Evolutionary conservation across 2,888 invertebrate species (phyloP), one percentile per base, ranked within the genome.

Genomic region (Folsomia candida): DNA sequence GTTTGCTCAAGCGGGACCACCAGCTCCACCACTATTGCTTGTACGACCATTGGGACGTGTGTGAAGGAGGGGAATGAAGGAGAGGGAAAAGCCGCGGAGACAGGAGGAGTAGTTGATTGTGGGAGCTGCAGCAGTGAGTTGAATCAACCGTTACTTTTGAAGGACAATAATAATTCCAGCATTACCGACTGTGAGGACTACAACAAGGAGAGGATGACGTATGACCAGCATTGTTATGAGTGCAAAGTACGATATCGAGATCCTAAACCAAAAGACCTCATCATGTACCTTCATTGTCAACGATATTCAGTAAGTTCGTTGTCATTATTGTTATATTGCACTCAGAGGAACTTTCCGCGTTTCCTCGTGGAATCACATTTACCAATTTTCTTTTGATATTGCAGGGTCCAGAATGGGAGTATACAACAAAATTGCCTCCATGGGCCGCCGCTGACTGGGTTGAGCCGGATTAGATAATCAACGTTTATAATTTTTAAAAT

Each of bases 261-360:
- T 84, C 97, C 97, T 0, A 89, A 91, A 76, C 93, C 94, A 0
- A 89, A 91, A 79, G 94, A 97, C 84, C 88, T 97, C 72, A 91
- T 96, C 79, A 94, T 97, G 93, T 97, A 94, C 84, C 88, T 97
- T 59, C 97, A 97, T 84, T 97, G 97, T 29, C 93, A 93, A 92
- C 92, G 92, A 81, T 94, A 94, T 83, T 90, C 89, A 88, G 91
- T 91, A 82, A 62, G 59, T 47, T n/a, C n/a, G n/a, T n/a, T n/a
- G 24, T 20, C 3, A 26, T 26, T 27, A 25, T 22, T 26, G 3
- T 24, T 59, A 59, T 59, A 51, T 22, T 22, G 18, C 22, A 26
- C 14, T 26, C 4, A n/a, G 25, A n/a, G 37, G 1, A 14, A 63
- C 29, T 29, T 27, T 37, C 27, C 22, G 54, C 37, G 24, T 24